Evolutionary conservation across 2,888 invertebrate genomes (phyloP), one percentile per base, ranked within the genome.

Genomic region (Amiota communis): DNA sequence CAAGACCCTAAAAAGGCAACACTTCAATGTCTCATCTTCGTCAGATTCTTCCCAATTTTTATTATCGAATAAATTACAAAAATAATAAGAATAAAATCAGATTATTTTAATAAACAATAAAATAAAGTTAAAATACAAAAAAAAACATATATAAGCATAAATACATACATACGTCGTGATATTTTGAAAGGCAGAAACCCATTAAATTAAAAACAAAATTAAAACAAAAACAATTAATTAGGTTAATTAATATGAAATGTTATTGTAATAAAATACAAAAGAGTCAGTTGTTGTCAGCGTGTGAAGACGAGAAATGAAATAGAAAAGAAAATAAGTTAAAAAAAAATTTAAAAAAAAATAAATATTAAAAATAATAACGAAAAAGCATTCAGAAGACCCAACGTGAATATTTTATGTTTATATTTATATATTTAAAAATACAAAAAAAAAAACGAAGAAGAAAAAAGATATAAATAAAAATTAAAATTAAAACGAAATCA

Each of bases 91-190:
- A 65, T 11, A 36, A 36, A 36, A 36, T 36, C 36, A 6, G 36
- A 2, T n/a, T 36, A 36, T 36, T 36, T 36, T 15, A 65, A 49
- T n/a, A 65, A 63, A 63, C 23, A 13, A n/a, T 51, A 51, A 10
- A 13, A 20, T 23, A 36, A 63, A 63, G n/a, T 8, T 51, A 36
- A 36, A 74, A 56, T 79, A 73, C 72, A 81, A 77, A 81, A 83
- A 78, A 82, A 80, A 82, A 76, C 78, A 79, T 67, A 86, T 78
- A 82, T 84, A 85, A 85, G 84, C 82, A 85, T 83, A 83, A 72
- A 74, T 86, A 86, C 85, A 74, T 86, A 86, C 85, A 36, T 36
- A 36, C 36, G 36, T 36, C 36, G 85, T 85, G 85, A 85, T 85
- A 85, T 85, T 85, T 85, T 85, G 72, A 69, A 74, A 75, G 69